These are phyloP conservation scores for Drosophila rhopaloa DNA, from an alignment of 1,140 invertebrate genomes.

Conservation along the genomic window DNA sequence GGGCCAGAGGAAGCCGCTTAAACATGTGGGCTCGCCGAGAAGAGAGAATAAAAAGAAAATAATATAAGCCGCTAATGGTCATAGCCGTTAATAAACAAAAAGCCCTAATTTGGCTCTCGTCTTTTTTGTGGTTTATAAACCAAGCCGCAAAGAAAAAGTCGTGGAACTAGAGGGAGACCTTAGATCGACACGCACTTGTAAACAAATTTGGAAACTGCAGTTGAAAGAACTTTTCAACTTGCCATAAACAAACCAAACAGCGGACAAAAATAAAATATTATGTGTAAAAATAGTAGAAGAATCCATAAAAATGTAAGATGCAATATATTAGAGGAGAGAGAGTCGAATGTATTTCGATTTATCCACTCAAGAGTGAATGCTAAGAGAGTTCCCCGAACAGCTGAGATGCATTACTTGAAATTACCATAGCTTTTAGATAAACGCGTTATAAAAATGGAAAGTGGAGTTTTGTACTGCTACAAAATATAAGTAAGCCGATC, in stretches of 20 bases:
- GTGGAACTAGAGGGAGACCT: slow-evolving; percentile 24
- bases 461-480: slow-evolving; percentile 33
- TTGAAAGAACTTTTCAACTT: slow-evolving; percentile 46
- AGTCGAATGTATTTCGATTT: slow-evolving; percentile 11
- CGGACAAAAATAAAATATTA: slow-evolving; percentile 36
- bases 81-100: slow-evolving; percentile 77
- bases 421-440: slow-evolving; percentile 18
- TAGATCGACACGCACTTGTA: slow-evolving; percentile 40
- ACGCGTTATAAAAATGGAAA: slow-evolving; percentile 59
- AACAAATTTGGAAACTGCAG: slow-evolving; percentile 43
- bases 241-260: slow-evolving; percentile 25
- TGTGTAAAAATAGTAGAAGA: slow-evolving; percentile 76
- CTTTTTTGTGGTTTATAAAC: slow-evolving; percentile 54
- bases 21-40: slow-evolving; percentile 53
- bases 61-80: slow-evolving; percentile 79
- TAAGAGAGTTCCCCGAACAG: slow-evolving; percentile 27
- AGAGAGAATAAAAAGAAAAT: slow-evolving; percentile 27
- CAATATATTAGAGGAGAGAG: slow-evolving; percentile 51
- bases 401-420: slow-evolving; percentile 40
- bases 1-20: slow-evolving; percentile 67
- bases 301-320: slow-evolving; percentile 78
- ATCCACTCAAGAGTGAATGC: slow-evolving; percentile 22
- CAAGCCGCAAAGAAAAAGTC: slow-evolving; percentile 30
- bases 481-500: slow-evolving; percentile 14
- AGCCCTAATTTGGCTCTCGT: slow-evolving; percentile 73